phyloP scores from a whole-genome alignment of 1,140 invertebrate species.

The Mercenaria mercenaria region DNA sequence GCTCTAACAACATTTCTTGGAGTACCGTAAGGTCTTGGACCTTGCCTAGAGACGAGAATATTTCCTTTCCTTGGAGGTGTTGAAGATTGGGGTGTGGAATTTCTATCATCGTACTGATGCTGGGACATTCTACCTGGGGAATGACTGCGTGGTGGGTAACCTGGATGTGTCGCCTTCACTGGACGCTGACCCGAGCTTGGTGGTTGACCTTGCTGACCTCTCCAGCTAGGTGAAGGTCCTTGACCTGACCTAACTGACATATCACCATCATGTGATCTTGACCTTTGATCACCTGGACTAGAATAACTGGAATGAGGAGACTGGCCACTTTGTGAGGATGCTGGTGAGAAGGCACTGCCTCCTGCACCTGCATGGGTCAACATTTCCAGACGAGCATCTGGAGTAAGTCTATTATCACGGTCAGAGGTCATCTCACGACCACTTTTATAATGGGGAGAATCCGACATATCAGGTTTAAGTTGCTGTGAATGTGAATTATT shows the following conservation, averaged over 20 bases:
- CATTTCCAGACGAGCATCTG: slow-evolving; percentile 59
- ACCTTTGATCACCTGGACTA: slow-evolving; percentile 59
- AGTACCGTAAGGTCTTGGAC: slow-evolving; percentile 48
- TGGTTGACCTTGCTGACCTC: slow-evolving; percentile 44
- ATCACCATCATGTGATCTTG: slow-evolving; percentile 55
- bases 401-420: slow-evolving; percentile 57
- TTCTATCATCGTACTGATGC: slow-evolving; percentile 29
- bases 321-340: not conserved
- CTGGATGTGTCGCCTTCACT: slow-evolving; percentile 53
- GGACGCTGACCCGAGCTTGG: slow-evolving; percentile 16
- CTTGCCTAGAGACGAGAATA: slow-evolving; percentile 57
- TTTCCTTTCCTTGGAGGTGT: slow-evolving; percentile 49
- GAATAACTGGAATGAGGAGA: slow-evolving; percentile 54
- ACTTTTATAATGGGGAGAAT: slow-evolving; percentile 43
- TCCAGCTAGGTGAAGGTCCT: slow-evolving; percentile 33
- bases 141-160: slow-evolving; percentile 35
- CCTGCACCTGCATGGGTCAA: slow-evolving; percentile 27
- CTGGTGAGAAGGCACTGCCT: slow-evolving; percentile 35
- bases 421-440: slow-evolving; percentile 11
- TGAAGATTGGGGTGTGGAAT: not conserved
- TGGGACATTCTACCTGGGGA: slow-evolving; percentile 37
- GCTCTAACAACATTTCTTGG: slow-evolving; percentile 31
- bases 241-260: slow-evolving; percentile 59
- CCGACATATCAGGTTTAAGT: slow-evolving; percentile 2
- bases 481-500: slow-evolving; percentile 24